Conservation (phyloP, 30 jellyfish, hydroid and myxozoan species). For the Nemopilema nomurai region DNA sequence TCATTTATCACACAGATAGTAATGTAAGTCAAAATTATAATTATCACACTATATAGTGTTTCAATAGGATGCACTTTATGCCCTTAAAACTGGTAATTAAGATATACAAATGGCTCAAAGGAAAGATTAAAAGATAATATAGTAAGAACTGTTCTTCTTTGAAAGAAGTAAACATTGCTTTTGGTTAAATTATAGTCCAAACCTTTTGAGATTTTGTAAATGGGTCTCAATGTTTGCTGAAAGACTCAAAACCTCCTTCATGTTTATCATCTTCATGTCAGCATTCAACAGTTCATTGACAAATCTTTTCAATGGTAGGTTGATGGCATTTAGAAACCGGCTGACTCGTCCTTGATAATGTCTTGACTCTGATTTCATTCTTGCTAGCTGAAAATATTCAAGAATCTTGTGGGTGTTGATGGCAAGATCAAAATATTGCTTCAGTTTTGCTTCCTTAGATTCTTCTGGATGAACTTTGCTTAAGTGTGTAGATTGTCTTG, state of each 20-base stretch:
- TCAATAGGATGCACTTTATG: too few relatives aligned
- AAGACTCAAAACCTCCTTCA: slow-evolving; percentile 10
- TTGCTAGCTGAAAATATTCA: slow-evolving; percentile 7
- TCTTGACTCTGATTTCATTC: slow-evolving; percentile 6
- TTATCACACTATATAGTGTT: too few relatives aligned
- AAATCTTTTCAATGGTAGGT: background rate
- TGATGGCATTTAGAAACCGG: background rate
- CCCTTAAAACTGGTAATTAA: too few relatives aligned
- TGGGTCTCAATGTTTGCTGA: background rate
- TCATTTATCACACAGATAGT: too few relatives aligned
- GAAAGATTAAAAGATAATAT: too few relatives aligned
- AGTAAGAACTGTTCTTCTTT: background rate
- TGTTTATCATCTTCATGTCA: background rate
- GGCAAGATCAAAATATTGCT: background rate
- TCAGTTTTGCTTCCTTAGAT: background rate
- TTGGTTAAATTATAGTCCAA: background rate
- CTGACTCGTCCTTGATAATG: background rate
- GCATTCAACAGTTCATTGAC: background rate
- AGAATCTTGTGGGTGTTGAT: background rate
- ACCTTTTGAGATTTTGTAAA: background rate
- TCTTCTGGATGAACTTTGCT: slow-evolving; percentile 8
- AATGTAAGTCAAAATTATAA: too few relatives aligned
- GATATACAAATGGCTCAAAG: too few relatives aligned
- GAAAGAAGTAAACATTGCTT: background rate
- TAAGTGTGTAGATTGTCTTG: slow-evolving; percentile 9